Evolutionary conservation across 2,888 invertebrate genomes (phyloP).

Genomic region (Clistopyga incitator): DNA sequence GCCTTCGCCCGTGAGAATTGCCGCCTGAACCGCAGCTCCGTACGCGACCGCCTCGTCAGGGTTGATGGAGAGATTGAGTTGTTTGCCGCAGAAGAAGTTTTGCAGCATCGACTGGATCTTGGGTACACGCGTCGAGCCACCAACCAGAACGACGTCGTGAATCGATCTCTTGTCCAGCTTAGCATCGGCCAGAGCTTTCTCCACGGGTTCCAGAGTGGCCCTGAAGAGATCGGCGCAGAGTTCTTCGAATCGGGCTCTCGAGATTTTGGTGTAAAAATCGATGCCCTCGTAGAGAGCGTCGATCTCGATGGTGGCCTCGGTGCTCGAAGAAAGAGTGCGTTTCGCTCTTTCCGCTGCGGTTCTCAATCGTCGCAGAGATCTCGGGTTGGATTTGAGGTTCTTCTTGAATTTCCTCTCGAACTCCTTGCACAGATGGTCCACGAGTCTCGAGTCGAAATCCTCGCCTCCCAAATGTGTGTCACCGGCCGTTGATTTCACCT

Average conservation of each 20-base stretch:
- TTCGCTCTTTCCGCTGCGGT: conserved; percentile 92
- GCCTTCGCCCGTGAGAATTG: conserved; percentile 90
- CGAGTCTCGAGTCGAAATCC: conserved; percentile 87
- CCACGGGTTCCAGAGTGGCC: conserved; percentile 90
- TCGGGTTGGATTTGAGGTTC: conserved; percentile 88
- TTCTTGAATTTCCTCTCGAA: conserved; percentile 90
- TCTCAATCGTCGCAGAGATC: conserved; percentile 89
- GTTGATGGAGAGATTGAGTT: conserved; percentile 95
- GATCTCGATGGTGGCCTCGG: conserved; percentile 90
- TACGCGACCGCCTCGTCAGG: conserved; percentile 97
- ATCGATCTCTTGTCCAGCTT: conserved; percentile 91
- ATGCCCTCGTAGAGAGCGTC: conserved; percentile 90
- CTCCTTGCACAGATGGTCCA: conserved; percentile 89
- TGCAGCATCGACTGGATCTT: conserved; percentile 91
- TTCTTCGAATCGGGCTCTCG: conserved; percentile 91
- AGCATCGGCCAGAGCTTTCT: conserved; percentile 91
- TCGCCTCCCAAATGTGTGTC: conserved; percentile 91
- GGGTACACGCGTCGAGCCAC: conserved; percentile 92
- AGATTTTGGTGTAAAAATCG: conserved; percentile 89
- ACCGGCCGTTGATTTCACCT: conserved; percentile 92
- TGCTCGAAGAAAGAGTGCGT: conserved; percentile 90
- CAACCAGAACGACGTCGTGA: conserved; percentile 92
- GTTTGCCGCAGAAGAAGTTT: conserved; percentile 91
- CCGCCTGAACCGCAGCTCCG: conserved; percentile 97
- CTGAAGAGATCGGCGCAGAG: conserved; percentile 90